These are phyloP conservation scores for Megaleporinus macrocephalus DNA, from an alignment of 2,113 vertebrate genomes.

Conservation along the genomic window DNA sequence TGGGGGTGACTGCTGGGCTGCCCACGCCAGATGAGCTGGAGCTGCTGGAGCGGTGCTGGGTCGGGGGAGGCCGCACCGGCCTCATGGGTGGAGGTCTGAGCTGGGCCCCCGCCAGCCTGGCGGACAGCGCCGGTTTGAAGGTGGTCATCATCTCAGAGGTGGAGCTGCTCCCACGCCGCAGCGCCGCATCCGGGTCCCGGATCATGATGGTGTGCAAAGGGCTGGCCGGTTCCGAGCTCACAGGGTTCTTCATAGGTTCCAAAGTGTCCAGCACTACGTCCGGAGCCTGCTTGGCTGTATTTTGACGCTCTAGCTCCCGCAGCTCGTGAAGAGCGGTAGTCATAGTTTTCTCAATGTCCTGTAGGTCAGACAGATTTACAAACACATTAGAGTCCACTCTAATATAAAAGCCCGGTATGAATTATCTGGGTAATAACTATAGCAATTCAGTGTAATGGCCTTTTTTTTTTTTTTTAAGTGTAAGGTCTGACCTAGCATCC, in stretches of 20 bases:
- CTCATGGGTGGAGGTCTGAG: constrained; percentile 89
- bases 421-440: neutral
- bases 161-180: constrained; percentile 94
- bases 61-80: constrained; percentile 81
- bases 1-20: constrained; percentile 93
- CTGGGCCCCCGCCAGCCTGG: constrained; percentile 88
- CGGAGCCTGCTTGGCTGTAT: constrained; percentile 93
- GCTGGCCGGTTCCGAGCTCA: constrained; percentile 91
- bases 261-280: constrained; percentile 97
- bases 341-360: constrained; percentile 99
- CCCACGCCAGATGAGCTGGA: constrained; percentile 94
- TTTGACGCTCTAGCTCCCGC: constrained; percentile 94
- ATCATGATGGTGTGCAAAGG: constrained; percentile 97
- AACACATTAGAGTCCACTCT: neutral
- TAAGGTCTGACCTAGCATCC: neutral
- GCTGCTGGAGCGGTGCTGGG: constrained; percentile 93
- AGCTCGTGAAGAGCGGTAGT: constrained; percentile 94
- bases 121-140: constrained; percentile 92
- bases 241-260: constrained; percentile 92
- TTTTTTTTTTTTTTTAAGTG: neutral
- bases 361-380: constrained; percentile 41
- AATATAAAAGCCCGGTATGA: neutral
- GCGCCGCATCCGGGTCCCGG: constrained; percentile 92
- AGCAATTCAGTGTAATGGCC: neutral
- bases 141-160: constrained; percentile 96